Percentiles rank a stretch among this genome's conserved stretches.
phyloP scores from a whole-genome alignment of 2,888 invertebrate genomes.

The Meta bourneti region DNA sequence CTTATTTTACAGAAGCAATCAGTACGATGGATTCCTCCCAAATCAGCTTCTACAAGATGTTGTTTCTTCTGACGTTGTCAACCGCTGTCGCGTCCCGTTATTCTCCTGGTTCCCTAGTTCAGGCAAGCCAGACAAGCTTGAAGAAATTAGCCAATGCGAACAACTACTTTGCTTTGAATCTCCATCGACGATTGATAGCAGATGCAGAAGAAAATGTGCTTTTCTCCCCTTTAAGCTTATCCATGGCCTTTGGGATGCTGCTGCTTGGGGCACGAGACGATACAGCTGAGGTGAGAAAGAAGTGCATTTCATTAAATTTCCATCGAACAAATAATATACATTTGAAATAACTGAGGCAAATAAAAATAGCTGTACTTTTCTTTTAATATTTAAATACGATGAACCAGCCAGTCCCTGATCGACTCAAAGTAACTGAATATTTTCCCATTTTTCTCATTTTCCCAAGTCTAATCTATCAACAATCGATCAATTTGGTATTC shows the following conservation, averaged over 20 bases:
- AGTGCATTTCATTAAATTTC: background rate
- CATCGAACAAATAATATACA: no score
- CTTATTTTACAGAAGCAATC: background rate
- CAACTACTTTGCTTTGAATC: background rate
- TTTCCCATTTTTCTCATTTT: no score
- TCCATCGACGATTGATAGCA: background rate
- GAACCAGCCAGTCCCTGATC: no score
- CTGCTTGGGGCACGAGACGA: background rate
- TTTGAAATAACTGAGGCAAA: no score
- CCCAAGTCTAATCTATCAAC: no score
- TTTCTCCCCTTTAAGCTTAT: background rate
- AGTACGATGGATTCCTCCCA: background rate
- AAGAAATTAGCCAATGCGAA: background rate
- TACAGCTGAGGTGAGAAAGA: slow-evolving; percentile 54
- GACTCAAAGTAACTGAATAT: no score
- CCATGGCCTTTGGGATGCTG: background rate
- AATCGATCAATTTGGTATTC: no score
- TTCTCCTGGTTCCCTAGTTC: background rate
- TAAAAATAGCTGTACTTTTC: no score
- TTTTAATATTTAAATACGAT: no score
- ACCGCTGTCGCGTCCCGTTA: background rate
- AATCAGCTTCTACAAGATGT: background rate
- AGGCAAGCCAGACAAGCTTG: background rate
- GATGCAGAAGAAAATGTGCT: background rate
- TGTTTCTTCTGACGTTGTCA: background rate